Conservation (phyloP, 2,888 invertebrate genomes). For the Mechanitis mazaeus region DNA sequence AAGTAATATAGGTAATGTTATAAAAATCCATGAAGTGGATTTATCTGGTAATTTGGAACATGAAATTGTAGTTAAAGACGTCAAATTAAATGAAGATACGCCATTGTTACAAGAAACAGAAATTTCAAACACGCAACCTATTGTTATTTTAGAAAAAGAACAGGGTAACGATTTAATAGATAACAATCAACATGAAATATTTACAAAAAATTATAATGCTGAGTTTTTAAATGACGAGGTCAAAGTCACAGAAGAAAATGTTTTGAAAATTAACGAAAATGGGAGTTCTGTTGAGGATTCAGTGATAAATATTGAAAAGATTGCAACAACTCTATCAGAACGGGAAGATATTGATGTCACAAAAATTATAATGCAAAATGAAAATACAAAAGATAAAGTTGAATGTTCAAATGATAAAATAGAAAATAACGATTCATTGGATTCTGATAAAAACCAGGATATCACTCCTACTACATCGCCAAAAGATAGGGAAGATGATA, state of each 20-base stretch:
- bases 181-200: not conserved
- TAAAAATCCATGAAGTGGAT: slow-evolving; percentile 28
- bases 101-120: not conserved
- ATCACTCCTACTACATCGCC: not conserved
- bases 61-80: slow-evolving; percentile 13
- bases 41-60: slow-evolving; percentile 14
- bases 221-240: not conserved
- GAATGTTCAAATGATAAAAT: slow-evolving; percentile 7
- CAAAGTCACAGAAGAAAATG: slow-evolving; percentile 10
- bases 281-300: slow-evolving; percentile 5
- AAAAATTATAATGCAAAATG: not conserved
- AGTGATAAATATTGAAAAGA: slow-evolving; percentile 2
- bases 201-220: not conserved
- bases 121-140: not conserved
- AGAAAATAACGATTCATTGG: slow-evolving; percentile 1
- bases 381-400: not conserved
- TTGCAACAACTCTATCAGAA: not conserved
- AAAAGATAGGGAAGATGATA: slow-evolving; percentile 10
- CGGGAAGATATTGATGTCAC: not conserved
- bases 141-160: slow-evolving; percentile 2
- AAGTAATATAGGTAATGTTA: slow-evolving; percentile 26
- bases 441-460: slow-evolving; percentile 2
- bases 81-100: not conserved
- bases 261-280: not conserved
- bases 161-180: slow-evolving; percentile 7